Evolutionary conservation across 2,888 invertebrate genomes (phyloP), one percentile per base, ranked within the genome.

Genomic region (Amorpha juglandis): DNA sequence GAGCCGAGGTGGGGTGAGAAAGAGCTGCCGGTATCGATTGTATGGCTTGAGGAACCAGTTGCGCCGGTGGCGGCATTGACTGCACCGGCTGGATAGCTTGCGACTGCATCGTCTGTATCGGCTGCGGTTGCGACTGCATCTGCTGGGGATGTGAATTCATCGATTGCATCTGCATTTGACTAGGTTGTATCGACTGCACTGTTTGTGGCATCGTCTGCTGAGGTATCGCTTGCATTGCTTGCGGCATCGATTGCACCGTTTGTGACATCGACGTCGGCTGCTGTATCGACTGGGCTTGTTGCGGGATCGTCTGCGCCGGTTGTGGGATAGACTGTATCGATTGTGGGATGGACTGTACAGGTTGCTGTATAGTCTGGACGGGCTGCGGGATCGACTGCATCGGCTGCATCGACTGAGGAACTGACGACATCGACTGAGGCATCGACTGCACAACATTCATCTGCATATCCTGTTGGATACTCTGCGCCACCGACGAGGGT

Each of bases 401-500:
- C 0, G 75, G 69, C 12, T 81, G 78, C 71, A 80, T 71, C 0
- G 79, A 63, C 55, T 80, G 83, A 7, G 80, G 73, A 21, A 78
- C 66, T 8, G 79, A 74, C 51, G 72, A 66, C 68, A 79, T 72
- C 64, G 82, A 72, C n/a, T 81, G 82, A 6, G 79, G 74, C 35
- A 80, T 68, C 69, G 84, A 71, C 51, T 76, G 72, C 68, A 69
- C 70, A 67, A 76, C 67, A 21, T 38, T 78, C 73, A 68, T 80
- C 50, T 81, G 80, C 38, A 79, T 75, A 16, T 77, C 74, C 53
- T 80, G 80, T 63, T 77, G 69, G 70, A 80, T 75, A n/a, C 74
- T 73, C 63, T 73, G 77, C 48, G 75, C 69, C 33, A 76, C 74
- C 42, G 73, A 78, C 62, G 70, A 77, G 48, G 68, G 78, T 67